phyloP scores from a whole-genome alignment of 1,140 invertebrate species.

The Drosophila saltans region DNA sequence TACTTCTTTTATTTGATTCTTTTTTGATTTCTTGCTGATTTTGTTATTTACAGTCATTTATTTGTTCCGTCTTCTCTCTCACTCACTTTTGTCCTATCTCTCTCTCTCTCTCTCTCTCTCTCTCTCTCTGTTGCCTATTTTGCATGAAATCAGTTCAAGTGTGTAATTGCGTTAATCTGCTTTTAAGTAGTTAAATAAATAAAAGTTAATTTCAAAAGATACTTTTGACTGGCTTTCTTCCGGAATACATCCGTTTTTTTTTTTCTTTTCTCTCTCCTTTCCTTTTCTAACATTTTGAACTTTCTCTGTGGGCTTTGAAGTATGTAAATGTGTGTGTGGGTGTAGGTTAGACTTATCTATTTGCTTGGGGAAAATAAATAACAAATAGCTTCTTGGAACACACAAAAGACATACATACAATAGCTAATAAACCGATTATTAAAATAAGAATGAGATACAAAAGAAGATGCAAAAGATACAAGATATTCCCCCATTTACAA shows the following conservation, averaged over 20 bases:
- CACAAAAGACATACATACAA: slow-evolving; percentile 28
- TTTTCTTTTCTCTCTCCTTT: background rate
- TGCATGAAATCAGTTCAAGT: slow-evolving; percentile 78
- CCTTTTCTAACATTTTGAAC: slow-evolving; percentile 33
- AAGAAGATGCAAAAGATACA: slow-evolving; percentile 47
- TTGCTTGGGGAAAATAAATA: slow-evolving; percentile 33
- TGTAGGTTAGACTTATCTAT: slow-evolving; percentile 32
- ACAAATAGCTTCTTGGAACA: slow-evolving; percentile 31
- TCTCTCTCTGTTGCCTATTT: slow-evolving; percentile 21
- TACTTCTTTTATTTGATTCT: background rate
- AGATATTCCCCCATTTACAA: slow-evolving; percentile 23
- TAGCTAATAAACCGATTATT: slow-evolving; percentile 77
- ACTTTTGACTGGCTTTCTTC: slow-evolving; percentile 62
- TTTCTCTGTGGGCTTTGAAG: slow-evolving; percentile 60
- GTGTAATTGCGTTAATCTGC: slow-evolving; percentile 83
- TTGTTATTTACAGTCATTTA: slow-evolving; percentile 17
- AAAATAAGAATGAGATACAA: slow-evolving; percentile 60
- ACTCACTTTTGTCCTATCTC: background rate
- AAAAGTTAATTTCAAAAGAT: slow-evolving; percentile 79
- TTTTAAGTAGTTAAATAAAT: slow-evolving; percentile 83
- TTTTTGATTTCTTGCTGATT: slow-evolving; percentile 19
- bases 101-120: background rate
- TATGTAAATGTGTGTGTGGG: slow-evolving; percentile 36
- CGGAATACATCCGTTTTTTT: slow-evolving; percentile 2
- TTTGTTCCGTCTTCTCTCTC: slow-evolving; percentile 6